phyloP scores from a whole-genome alignment of 1,140 invertebrate species.

The Sitodiplosis mosellana region DNA sequence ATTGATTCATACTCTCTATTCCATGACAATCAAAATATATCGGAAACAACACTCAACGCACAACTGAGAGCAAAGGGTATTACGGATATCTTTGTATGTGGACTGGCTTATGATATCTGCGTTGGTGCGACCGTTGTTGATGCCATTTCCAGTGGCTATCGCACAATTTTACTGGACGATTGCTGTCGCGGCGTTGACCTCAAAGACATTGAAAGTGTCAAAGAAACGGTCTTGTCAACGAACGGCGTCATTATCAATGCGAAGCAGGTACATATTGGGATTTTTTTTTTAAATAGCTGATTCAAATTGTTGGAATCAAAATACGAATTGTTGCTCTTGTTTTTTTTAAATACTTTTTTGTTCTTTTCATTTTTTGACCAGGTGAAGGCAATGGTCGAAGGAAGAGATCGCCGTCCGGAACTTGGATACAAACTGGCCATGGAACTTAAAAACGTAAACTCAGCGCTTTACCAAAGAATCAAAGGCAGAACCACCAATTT shows the following conservation, averaged over 20 bases:
- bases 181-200: constrained; percentile 74
- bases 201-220: constrained; percentile 65
- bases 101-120: constrained; percentile 79
- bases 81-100: constrained; percentile 89
- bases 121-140: constrained; percentile 69
- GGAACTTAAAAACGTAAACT: constrained; percentile 47
- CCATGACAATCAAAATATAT: constrained; percentile 87
- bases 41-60: constrained; percentile 65
- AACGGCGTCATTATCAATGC: constrained; percentile 67
- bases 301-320: too few relatives aligned
- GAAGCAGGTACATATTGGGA: constrained; percentile 25
- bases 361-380: constrained; percentile 17
- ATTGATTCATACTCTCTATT: constrained; percentile 97
- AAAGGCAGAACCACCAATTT: neutral
- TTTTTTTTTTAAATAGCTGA: neutral
- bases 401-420: constrained; percentile 65
- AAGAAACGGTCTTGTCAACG: constrained; percentile 47
- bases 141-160: constrained; percentile 71
- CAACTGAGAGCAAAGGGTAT: constrained; percentile 61
- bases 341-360: too few relatives aligned
- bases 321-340: too few relatives aligned
- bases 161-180: constrained; percentile 79
- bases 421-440: constrained; percentile 72
- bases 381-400: constrained; percentile 70
- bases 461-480: constrained; percentile 18